phyloP scores from a whole-genome alignment of 2,888 invertebrate species.

The Crocallis elinguaria region DNA sequence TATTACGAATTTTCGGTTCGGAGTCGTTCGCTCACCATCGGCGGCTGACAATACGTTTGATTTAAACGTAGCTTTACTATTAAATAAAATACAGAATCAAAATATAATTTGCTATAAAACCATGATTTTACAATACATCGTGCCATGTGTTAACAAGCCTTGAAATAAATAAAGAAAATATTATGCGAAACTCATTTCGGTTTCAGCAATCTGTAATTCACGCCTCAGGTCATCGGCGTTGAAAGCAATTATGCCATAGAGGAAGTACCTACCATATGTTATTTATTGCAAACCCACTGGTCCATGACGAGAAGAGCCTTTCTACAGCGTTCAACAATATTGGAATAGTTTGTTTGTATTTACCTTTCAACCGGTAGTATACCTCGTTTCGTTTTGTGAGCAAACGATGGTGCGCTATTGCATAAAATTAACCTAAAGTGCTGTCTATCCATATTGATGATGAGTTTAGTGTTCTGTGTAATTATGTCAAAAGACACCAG shows the following conservation, averaged over 20 bases:
- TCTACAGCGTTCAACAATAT: constrained; percentile 63
- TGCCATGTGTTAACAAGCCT: not conserved
- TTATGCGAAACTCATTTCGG: constrained; percentile 30
- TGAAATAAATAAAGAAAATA: constrained; percentile 33
- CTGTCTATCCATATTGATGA: not conserved
- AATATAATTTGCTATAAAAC: too few relatives aligned
- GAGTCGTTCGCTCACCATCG: too few relatives aligned
- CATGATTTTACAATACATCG: too few relatives aligned
- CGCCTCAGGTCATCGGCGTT: constrained; percentile 38
- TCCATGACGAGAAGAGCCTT: constrained; percentile 57
- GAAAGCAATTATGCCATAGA: constrained; percentile 49
- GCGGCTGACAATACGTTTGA: too few relatives aligned
- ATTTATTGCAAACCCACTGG: constrained; percentile 62
- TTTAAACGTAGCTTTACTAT: too few relatives aligned
- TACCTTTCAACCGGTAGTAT: constrained; percentile 56
- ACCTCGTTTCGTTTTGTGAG: constrained; percentile 49
- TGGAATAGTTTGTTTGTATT: constrained; percentile 70
- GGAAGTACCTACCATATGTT: constrained; percentile 51
- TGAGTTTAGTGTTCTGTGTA: not conserved
- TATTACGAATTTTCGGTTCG: too few relatives aligned
- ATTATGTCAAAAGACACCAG: too few relatives aligned
- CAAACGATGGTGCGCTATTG: constrained; percentile 35
- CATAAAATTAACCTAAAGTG: constrained; percentile 33
- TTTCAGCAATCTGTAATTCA: constrained; percentile 41
- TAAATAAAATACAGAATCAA: too few relatives aligned